Conservation (phyloP, 2,113 vertebrate species). For the Mirounga angustirostris region DNA sequence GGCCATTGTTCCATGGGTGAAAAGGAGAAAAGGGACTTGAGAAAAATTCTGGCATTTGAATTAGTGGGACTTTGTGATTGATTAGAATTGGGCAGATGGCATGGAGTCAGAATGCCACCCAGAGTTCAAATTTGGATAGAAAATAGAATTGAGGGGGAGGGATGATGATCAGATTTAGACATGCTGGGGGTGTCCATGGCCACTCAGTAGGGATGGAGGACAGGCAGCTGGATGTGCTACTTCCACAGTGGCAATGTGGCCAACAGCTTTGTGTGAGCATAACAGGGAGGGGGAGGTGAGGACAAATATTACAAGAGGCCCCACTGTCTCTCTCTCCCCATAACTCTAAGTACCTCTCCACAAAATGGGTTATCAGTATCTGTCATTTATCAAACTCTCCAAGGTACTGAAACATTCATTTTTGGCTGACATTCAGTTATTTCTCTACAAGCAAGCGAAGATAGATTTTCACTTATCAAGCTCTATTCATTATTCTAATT, state of each 20-base stretch:
- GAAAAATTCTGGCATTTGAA: background rate
- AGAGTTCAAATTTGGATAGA: background rate
- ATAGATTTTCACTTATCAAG: conserved; percentile 62
- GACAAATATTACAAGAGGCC: background rate
- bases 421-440: conserved; percentile 38
- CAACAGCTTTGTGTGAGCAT: background rate
- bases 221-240: background rate
- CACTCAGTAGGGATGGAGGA: background rate
- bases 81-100: background rate
- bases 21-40: background rate
- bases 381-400: background rate
- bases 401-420: background rate
- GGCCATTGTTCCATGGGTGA: background rate
- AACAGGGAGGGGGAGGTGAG: accelerated
- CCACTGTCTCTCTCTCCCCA: background rate
- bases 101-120: background rate
- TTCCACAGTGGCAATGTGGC: background rate
- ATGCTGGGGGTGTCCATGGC: background rate
- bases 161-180: background rate
- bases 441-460: conserved; percentile 46
- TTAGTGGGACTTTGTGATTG: background rate
- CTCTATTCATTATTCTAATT: conserved; percentile 62
- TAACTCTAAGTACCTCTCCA: background rate
- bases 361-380: background rate
- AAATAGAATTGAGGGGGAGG: background rate